Evolutionary conservation across 2,888 invertebrate species (phyloP).

Genomic region (Tanypteryx hageni): DNA sequence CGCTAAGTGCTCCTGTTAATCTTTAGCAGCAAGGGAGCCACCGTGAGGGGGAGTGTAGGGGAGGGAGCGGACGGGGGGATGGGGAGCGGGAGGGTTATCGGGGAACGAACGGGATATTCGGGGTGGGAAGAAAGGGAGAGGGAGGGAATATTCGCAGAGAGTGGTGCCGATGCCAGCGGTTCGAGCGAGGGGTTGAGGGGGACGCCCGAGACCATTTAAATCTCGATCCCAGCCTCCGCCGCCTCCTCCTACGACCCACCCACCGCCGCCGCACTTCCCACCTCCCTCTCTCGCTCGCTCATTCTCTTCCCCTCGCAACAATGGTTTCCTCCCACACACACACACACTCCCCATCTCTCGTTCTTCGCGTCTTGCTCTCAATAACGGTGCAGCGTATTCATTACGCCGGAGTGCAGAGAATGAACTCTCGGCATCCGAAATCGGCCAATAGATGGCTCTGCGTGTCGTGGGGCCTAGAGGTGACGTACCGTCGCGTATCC

Average conservation of each 20-base stretch:
- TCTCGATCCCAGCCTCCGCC: conserved; percentile 65
- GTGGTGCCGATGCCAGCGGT: background rate
- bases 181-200: background rate
- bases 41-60: conserved; percentile 63
- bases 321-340: background rate
- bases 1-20: conserved; percentile 70
- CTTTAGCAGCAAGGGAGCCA: conserved; percentile 66
- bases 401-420: conserved; percentile 29
- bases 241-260: conserved; percentile 1
- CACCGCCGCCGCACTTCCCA: conserved; percentile 20
- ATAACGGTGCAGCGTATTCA: conserved; percentile 46
- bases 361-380: conserved; percentile 23
- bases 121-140: background rate
- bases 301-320: conserved; percentile 12
- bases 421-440: background rate
- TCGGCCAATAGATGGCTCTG: background rate
- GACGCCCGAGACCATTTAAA: conserved; percentile 67
- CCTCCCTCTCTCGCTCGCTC: background rate
- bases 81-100: background rate
- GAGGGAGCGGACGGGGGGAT: background rate
- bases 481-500: background rate
- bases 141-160: background rate
- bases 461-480: background rate
- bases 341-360: background rate
- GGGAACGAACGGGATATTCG: background rate